These are phyloP conservation scores for Batillaria attramentaria DNA, from an alignment of 1,140 invertebrate genomes.

Conservation along the genomic window DNA sequence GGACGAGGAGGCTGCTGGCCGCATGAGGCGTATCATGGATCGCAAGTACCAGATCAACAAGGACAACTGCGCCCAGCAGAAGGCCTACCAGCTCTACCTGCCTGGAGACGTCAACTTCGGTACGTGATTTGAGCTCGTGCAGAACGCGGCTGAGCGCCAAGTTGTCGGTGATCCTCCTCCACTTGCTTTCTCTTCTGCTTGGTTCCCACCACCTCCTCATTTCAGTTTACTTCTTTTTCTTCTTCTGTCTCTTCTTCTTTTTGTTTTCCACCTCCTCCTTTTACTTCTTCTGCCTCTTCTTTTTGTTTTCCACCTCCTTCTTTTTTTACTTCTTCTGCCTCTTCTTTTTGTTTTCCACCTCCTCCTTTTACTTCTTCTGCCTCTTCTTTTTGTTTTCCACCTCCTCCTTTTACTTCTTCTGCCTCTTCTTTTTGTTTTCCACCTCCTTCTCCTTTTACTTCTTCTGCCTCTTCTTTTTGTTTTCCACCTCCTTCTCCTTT, in stretches of 20 bases:
- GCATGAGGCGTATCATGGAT: conserved; percentile 60
- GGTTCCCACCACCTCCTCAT: background rate
- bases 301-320: background rate
- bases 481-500: background rate
- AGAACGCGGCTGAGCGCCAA: background rate
- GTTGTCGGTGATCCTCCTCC: background rate
- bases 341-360: background rate
- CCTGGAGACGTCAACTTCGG: conserved; percentile 81
- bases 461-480: background rate
- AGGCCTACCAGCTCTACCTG: conserved; percentile 60
- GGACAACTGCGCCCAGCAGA: conserved; percentile 54
- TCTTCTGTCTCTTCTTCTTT: background rate
- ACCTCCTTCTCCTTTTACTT: background rate
- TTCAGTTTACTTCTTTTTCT: background rate
- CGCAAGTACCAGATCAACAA: conserved; percentile 55
- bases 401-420: background rate
- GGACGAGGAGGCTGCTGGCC: conserved; percentile 49
- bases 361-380: background rate
- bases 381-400: background rate
- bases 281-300: background rate
- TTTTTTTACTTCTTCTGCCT: background rate
- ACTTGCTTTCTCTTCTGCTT: background rate
- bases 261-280: background rate
- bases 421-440: background rate
- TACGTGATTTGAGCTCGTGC: background rate